Percentiles rank a stretch among this genome's conserved stretches.
phyloP scores from a whole-genome alignment of 92 coral and sea anemone species.

The Zoanthus gigantus region DNA sequence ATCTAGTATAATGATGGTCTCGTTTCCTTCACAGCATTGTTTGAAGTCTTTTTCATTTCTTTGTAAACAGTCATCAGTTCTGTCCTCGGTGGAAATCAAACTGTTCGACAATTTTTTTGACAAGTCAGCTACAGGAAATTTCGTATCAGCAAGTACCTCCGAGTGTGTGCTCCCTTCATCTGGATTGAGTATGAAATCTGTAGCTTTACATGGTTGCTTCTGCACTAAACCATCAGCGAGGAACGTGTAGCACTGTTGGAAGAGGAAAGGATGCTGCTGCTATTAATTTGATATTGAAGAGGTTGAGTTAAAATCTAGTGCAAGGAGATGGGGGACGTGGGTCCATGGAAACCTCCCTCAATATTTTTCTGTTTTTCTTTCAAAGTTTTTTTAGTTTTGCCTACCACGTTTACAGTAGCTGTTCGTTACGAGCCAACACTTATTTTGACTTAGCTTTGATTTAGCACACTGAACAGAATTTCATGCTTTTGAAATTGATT shows the following conservation, averaged over 20 bases:
- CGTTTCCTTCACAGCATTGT: neutral
- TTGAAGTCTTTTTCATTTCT: neutral
- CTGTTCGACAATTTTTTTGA: neutral
- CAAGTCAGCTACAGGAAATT: neutral
- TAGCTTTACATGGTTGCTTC: neutral
- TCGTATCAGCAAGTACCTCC: neutral
- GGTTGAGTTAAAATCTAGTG: too few species aligned
- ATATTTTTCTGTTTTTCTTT: too few species aligned
- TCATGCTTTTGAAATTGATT: too few species aligned
- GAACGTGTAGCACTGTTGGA: neutral
- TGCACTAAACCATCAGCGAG: neutral
- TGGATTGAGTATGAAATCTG: neutral
- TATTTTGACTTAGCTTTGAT: too few species aligned
- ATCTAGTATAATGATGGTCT: neutral
- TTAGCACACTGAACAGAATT: too few species aligned
- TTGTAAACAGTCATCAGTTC: neutral
- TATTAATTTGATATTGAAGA: too few species aligned
- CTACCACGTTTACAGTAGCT: too few species aligned
- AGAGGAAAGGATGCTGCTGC: neutral
- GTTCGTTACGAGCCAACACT: too few species aligned
- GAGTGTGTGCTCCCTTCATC: neutral
- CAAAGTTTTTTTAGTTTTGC: too few species aligned
- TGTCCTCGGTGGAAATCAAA: neutral
- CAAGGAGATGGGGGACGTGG: too few species aligned
- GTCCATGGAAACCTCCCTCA: too few species aligned